phyloP scores from a whole-genome alignment of 2,113 vertebrate genomes.

The Strigops habroptila region DNA sequence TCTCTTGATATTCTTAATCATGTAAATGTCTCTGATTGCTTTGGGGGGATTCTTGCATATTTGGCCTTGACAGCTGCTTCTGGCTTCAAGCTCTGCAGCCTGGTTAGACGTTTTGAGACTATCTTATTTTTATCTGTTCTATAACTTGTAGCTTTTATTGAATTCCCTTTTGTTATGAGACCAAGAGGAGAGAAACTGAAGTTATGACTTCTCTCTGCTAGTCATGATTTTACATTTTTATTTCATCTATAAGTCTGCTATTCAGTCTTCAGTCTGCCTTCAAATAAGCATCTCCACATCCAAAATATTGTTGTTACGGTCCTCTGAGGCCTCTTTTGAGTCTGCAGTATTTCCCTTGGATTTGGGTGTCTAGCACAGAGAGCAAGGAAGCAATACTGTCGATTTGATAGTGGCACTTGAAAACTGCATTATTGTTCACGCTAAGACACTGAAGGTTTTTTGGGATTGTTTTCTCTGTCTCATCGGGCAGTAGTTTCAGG shows the following conservation, averaged over 20 bases:
- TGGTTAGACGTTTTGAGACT: neutral
- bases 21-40: neutral
- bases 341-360: neutral
- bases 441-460: neutral
- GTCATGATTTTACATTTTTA: conserved; percentile 43
- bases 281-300: conserved; percentile 23
- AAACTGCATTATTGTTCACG: conserved; percentile 3
- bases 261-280: conserved; percentile 18
- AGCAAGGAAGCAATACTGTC: neutral
- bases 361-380: neutral
- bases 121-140: conserved; percentile 35
- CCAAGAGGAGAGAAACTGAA: conserved; percentile 2
- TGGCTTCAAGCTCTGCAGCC: neutral
- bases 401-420: conserved; percentile 27
- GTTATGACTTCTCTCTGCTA: conserved; percentile 29
- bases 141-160: conserved; percentile 45
- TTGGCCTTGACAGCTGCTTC: neutral
- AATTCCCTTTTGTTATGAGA: conserved; percentile 27
- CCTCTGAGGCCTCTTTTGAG: neutral
- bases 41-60: neutral
- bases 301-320: neutral
- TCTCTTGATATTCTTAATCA: neutral
- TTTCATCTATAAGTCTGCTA: conserved; percentile 8
- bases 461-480: neutral
- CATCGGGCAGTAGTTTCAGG: neutral